A percentile compares a stretch with the other conserved stretches of the same genome.
Conservation (phyloP, 2,113 vertebrate genomes). For the Etheostoma spectabile region DNA sequence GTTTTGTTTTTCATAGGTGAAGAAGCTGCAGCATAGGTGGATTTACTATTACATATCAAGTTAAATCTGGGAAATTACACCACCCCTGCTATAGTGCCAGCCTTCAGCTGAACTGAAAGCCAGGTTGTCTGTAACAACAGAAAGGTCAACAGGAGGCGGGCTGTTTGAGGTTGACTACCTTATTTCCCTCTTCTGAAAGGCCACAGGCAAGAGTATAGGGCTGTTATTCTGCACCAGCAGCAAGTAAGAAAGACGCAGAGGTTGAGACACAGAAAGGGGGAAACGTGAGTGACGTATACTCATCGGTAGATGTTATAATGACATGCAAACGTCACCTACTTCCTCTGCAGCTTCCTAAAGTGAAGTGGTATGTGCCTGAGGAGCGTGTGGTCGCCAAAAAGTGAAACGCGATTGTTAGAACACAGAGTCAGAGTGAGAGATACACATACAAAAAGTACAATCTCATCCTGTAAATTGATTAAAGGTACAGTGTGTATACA, state of each 20-base stretch:
- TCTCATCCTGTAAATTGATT: neutral
- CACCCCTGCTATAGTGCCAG: neutral
- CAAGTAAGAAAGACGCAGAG: neutral
- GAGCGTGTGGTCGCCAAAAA: constrained; percentile 38
- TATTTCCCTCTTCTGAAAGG: constrained; percentile 50
- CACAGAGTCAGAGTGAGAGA: constrained; percentile 20
- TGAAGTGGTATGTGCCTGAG: neutral
- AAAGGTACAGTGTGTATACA: too few relatives aligned
- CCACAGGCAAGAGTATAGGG: constrained; percentile 28
- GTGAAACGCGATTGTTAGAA: constrained; percentile 49
- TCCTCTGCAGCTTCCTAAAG: constrained; percentile 31
- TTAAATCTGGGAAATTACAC: constrained; percentile 11
- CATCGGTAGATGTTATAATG: constrained; percentile 9
- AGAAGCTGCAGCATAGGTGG: neutral
- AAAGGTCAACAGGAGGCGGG: constrained; percentile 62
- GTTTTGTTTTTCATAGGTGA: too few relatives aligned
- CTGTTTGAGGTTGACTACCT: constrained; percentile 52
- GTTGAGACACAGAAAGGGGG: neutral
- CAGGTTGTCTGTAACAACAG: constrained; percentile 47
- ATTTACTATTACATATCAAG: neutral
- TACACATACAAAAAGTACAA: neutral
- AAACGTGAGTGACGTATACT: neutral
- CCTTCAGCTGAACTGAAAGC: constrained; percentile 39
- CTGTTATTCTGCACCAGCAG: constrained; percentile 28
- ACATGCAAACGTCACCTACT: constrained; percentile 12